Evolutionary conservation across 1,140 invertebrate genomes (phyloP), one percentile per base, ranked within the genome.

Genomic region (Leptinotarsa lineolata): DNA sequence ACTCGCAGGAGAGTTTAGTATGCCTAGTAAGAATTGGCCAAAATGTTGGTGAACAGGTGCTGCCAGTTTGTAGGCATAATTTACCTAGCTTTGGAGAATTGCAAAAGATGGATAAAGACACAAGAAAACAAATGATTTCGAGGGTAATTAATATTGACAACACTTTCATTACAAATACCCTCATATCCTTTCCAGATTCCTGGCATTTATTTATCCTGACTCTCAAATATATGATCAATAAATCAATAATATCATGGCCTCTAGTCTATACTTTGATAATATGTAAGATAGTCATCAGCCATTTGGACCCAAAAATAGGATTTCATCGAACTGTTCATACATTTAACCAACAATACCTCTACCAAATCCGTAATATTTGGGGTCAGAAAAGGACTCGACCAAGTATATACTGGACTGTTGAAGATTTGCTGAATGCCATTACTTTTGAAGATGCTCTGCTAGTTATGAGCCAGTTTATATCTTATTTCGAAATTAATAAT

Each of bases 201-300:
- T 89, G 92, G 83, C 87, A 89, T 78, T 78, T 95, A 12, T 89
- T 90, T 74, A 84, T 92, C 64, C 83, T 89, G 54, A 84, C 87
- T 15, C 83, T 93, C 2, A 85, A 92, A 11, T 94, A 89, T 85
- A 94, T 92, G 92, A 82, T 87, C 60, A 85, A 83, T 80, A 87
- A 88, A 82, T 85, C 85, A 61, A 78, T 85, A 76, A 81, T 77
- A 8, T 67, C 66, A 87, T 22, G 88, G 88, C 24, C 83, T 70
- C 87, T 92, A 80, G 63, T 92, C 4, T 88, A 91, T 76, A 85
- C 89, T 44, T 60, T 93, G 48, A 76, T 93, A 12, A 82, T 92
- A 44, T 87, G 87, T 74, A 84, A 87, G 54, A 86, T 92, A 74
- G 85, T 90, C 30, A 82, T 91, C 64, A 85, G 89, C 45, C 87